Evolutionary conservation across 2,113 vertebrate genomes (phyloP), one percentile per base, ranked within the genome.

Genomic region (Andinoacara biseriatus): DNA sequence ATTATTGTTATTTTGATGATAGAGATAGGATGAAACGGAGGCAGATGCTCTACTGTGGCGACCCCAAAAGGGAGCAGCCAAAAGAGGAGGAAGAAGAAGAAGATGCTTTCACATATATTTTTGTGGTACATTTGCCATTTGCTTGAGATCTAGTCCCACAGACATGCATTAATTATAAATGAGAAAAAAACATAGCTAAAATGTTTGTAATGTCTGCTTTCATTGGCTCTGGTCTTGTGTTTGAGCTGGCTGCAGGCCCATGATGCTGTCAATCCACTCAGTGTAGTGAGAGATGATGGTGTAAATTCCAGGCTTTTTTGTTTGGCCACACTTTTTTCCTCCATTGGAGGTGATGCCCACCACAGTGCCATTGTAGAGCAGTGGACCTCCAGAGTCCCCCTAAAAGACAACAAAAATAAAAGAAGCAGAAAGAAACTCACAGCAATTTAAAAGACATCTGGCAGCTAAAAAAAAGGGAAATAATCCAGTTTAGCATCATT

Each of bases 331-430:
- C 62, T 96, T 96, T 86, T 95, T 96, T 13, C 96, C 96, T 9
- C 97, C 97, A 58, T 97, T 97, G 52, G 97, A 97, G 1, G 96
- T 97, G 85, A 98, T 96, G 29, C 97, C 97, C 58, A 97, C 96
- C 5, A 85, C 96, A 33, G 93, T 58, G 2, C 92, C 92, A 0
- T 96, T 92, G 85, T 69, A 93, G 76, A 95, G 88, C 59, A 95
- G 89, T 22, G 94, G 94, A 31, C 94, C 94, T 0, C 94, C 94
- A 5, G 94, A 95, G 72, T 95, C 94, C 0, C 94, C 93, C 94
- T 94, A 83, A 31, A 3, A 49, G 24, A 74, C 1, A n/a, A 72
- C 1, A 58, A 7, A 33, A 38, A 58, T 5, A 33, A 52, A 3
- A 26, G 5, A 49, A 58, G 20, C 20, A 22, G 4, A 5, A 15